Evolutionary conservation across 1,140 invertebrate species (phyloP).

Genomic region (Geopemphigus sp.): DNA sequence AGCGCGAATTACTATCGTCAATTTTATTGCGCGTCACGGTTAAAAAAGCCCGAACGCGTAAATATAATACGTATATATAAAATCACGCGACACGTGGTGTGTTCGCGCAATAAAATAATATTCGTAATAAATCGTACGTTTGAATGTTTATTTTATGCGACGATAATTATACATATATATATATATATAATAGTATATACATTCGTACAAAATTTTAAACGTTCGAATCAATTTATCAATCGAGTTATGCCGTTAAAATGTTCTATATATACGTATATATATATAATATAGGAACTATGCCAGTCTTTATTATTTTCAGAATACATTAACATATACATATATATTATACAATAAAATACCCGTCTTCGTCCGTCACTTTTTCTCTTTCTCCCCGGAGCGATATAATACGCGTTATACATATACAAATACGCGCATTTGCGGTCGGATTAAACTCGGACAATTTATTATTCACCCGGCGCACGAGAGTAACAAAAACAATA

Average conservation of each 20-base stretch:
- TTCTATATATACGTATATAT: not conserved
- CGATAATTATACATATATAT: not conserved
- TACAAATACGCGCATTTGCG: not conserved
- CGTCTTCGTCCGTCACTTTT: not conserved
- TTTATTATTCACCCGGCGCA: not conserved
- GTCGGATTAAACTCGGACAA: conserved; percentile 28
- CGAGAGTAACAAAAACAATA: conserved; percentile 19
- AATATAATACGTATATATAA: not conserved
- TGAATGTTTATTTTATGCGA: conserved; percentile 7
- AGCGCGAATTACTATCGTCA: too few species aligned
- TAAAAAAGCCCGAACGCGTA: not conserved
- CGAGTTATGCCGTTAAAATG: not conserved
- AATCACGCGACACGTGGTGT: not conserved
- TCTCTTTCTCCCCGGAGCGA: not conserved
- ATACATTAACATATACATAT: not conserved
- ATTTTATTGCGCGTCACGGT: not conserved
- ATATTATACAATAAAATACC: not conserved
- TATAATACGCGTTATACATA: not conserved
- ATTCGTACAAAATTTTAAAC: not conserved
- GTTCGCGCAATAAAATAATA: too few species aligned
- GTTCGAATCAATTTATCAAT: conserved; percentile 18
- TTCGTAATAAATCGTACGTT: not conserved
- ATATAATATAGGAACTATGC: not conserved
- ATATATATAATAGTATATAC: not conserved
- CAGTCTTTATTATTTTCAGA: conserved; percentile 12